Base-by-base conservation (phyloP, 92 coral and sea anemone genomes). In the Actinostola sp. region DNA sequence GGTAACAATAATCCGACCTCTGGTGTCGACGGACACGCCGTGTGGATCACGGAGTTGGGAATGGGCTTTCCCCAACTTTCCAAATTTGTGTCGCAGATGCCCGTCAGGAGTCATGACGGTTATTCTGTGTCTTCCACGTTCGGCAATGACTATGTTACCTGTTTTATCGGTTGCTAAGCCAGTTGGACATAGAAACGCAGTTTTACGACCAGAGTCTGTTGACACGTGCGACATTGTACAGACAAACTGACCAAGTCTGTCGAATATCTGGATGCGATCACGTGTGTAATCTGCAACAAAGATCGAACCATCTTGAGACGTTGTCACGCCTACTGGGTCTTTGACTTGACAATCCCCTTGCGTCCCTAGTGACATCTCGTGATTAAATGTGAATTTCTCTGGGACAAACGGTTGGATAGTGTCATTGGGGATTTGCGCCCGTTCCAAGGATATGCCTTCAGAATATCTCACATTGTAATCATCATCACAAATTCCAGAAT, bases 291-390 rank as follows among this genome's bases (percentile, higher is more conserved):
- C 91, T 19, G 91, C 91, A 12, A 86, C 66, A 28, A 68, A 41
- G 25, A 81, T 56, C 1, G 42, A 70, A 13, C 91, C 91, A 49
- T 86, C 87, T 56, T 54, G 45, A 31, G 53, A 19, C 28, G 64
- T 45, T 45, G 91, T 44, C 3, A 86, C 72, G 16, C 91, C 91
- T 1, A 86, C 91, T 33, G 91, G 91, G 8, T 86, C 87, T 27
- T 69, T 68, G 48, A 86, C 75, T 60, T 62, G 62, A 14, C 50
- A 39, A n/a, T n/a, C 57, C 24, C 76, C 79, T 52, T 63, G 49
- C 1, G 38, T 33, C 24, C 82, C 90, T 1, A 75, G 48, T 4
- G 46, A 33, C 74, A 51, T 32, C 26, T 32, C 42, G 13, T 50
- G n/a, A 30, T 21, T 39, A 51, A 68, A 30, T 0, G 41, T 34